A percentile compares a stretch with the other conserved stretches of the same genome.
Conservation (phyloP, 30 jellyfish, hydroid and myxozoan genomes). For the Aurelia sp. region DNA sequence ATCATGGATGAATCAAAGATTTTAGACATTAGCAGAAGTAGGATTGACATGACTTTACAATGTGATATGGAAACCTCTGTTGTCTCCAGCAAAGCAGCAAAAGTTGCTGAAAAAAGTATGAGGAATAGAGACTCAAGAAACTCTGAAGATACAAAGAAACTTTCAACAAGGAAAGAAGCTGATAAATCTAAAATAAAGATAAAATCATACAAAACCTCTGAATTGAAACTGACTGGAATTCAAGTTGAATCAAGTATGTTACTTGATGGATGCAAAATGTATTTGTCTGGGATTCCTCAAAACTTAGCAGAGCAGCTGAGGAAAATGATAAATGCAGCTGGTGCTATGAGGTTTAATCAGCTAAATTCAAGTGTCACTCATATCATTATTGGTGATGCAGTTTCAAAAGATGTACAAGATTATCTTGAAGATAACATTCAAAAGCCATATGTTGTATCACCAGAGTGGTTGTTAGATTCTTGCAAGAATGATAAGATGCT, state of each 20-base stretch:
- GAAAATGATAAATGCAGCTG: slow-evolving; percentile 80
- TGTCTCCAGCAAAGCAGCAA: slow-evolving; percentile 79
- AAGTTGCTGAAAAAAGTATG: slow-evolving; percentile 79
- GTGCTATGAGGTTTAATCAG: slow-evolving; percentile 78
- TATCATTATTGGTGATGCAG: slow-evolving; percentile 70
- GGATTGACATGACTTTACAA: slow-evolving; percentile 41
- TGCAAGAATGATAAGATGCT: slow-evolving; percentile 44
- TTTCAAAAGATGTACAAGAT: slow-evolving; percentile 33
- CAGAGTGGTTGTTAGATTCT: slow-evolving; percentile 90
- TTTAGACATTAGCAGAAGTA: slow-evolving; percentile 8
- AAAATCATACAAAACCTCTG: slow-evolving; percentile 32
- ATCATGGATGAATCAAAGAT: slow-evolving; percentile 38
- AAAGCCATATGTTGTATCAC: slow-evolving; percentile 86
- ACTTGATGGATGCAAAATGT: slow-evolving; percentile 88
- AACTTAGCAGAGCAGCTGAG: slow-evolving; percentile 49
- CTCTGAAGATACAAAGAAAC: neutral
- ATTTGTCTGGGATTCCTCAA: slow-evolving; percentile 61
- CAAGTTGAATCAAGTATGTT: slow-evolving; percentile 42
- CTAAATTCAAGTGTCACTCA: slow-evolving; percentile 80
- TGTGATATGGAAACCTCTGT: slow-evolving; percentile 24
- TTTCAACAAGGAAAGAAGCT: neutral
- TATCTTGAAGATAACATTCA: slow-evolving; percentile 47
- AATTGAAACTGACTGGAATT: slow-evolving; percentile 17
- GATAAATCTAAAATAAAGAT: slow-evolving; percentile 4
- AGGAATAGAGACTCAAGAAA: slow-evolving; percentile 32